Percentiles rank a stretch among this genome's conserved stretches.
Conservation (phyloP, 2,888 invertebrate species). For the Melinaea menophilus region DNA sequence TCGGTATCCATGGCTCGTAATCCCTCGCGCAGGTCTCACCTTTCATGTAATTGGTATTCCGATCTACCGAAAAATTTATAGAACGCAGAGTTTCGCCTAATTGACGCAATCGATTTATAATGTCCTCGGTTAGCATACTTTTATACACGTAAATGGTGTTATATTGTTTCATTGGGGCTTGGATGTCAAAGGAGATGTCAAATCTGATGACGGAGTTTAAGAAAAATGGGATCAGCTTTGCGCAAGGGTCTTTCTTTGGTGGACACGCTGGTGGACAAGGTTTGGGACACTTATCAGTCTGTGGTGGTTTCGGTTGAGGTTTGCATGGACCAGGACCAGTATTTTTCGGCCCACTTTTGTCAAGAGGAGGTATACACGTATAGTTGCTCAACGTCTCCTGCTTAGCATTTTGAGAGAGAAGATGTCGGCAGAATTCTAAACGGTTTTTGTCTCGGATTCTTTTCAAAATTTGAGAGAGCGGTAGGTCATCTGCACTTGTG, state of each 20-base stretch:
- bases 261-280: conserved; percentile 31
- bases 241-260: conserved; percentile 32
- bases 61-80: background rate
- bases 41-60: background rate
- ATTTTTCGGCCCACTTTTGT: conserved; percentile 22
- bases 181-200: conserved; percentile 15
- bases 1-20: conserved; percentile 60
- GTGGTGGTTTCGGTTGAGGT: conserved; percentile 30
- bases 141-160: background rate
- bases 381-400: conserved; percentile 33
- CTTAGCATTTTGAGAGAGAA: conserved; percentile 27
- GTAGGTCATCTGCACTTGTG: conserved; percentile 32
- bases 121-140: conserved; percentile 7
- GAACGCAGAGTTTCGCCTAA: conserved; percentile 12
- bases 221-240: conserved; percentile 21
- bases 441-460: conserved; percentile 46
- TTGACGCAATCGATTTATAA: conserved; percentile 10
- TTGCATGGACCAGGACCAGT: conserved; percentile 29
- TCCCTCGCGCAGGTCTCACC: conserved; percentile 39
- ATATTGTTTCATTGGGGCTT: conserved; percentile 9
- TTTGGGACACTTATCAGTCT: background rate
- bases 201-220: conserved; percentile 11
- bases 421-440: conserved; percentile 34
- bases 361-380: conserved; percentile 30
- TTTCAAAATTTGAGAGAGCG: conserved; percentile 49